Evolutionary conservation across 2,888 invertebrate genomes (phyloP), one percentile per base, ranked within the genome.

Genomic region (Endomychus coccineus): DNA sequence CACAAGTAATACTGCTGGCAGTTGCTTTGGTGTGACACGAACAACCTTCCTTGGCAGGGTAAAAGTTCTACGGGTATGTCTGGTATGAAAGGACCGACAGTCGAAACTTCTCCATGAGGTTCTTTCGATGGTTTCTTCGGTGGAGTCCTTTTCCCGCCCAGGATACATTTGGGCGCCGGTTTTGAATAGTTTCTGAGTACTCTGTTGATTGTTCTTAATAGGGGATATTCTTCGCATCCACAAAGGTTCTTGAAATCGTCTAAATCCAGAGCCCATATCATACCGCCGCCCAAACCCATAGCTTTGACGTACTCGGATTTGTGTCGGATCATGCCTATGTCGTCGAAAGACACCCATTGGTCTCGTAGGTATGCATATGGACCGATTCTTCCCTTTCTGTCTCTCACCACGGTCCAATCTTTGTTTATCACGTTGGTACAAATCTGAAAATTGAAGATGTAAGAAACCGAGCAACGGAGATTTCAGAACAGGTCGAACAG

Each of bases 301-400:
- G 79, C 74, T 42, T 80, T 78, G 4, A 89, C 78, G 54, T 80
- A 89, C 53, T 87, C 80, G 2, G 88, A 80, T 64, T 92, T 92
- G 51, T 85, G 80, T 16, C 78, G 73, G 12, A 88, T 78, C 78
- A 89, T 90, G 19, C 76, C 75, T 19, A 81, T 77, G 60, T 94
- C 92, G 56, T 94, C 94, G 54, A 89, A 94, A 4, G 89, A 87
- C 4, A 91, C 91, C 92, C 92, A 94, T 55, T 94, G 92, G 59
- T 90, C 87, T 14, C 80, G 71, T 40, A 73, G 67, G 46, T 80
- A 83, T 0, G 91, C 88, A 56, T 89, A 91, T 0, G 92, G 92
- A 0, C 91, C 92, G 67, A 91, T 88, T 13, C 86, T 72, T 27
- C 86, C 83, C 34, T 82, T 75, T 0, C 78, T 73, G 57, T 91